Evolutionary conservation across 2,888 invertebrate genomes (phyloP).

Genomic region (Pandemis corylana): DNA sequence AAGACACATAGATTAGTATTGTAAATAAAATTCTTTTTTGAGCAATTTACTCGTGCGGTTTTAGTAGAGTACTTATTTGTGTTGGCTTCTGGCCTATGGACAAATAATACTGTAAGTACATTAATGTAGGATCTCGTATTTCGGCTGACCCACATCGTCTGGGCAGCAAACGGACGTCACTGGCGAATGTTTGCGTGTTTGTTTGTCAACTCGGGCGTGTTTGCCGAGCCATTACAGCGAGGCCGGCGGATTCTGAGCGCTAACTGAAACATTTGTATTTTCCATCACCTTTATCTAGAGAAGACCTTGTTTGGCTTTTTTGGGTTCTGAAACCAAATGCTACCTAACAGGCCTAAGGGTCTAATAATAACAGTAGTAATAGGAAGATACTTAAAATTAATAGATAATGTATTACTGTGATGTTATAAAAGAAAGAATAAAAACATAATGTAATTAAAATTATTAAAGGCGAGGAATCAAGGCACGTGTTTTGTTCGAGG

Average conservation of each 20-base stretch:
- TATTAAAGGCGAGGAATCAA: too few relatives aligned
- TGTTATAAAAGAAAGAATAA: too few relatives aligned
- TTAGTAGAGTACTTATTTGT: not conserved
- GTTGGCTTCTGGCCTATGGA: not conserved
- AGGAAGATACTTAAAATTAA: too few relatives aligned
- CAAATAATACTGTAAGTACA: conserved; percentile 30
- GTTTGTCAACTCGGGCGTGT: conserved; percentile 69
- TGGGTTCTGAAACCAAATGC: not conserved
- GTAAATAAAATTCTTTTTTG: not conserved
- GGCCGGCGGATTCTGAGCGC: conserved; percentile 53
- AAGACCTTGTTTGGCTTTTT: not conserved
- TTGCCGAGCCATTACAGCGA: conserved; percentile 76
- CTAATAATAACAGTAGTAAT: too few relatives aligned
- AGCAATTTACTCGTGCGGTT: too few relatives aligned
- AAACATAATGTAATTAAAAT: too few relatives aligned
- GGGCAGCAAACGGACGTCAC: conserved; percentile 54
- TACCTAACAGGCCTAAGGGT: too few relatives aligned
- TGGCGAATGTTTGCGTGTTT: conserved; percentile 58
- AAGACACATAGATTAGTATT: not conserved
- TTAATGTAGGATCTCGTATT: conserved; percentile 48
- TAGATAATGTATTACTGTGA: too few relatives aligned
- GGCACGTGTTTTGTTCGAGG: too few relatives aligned
- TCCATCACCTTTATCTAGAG: not conserved
- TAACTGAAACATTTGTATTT: conserved; percentile 45
- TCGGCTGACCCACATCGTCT: conserved; percentile 55